Evolutionary conservation across 37 sponge, comb jelly and placozoan genomes (phyloP), one percentile per base, ranked within the genome.

Genomic region (Cladorhizidae sp.): DNA sequence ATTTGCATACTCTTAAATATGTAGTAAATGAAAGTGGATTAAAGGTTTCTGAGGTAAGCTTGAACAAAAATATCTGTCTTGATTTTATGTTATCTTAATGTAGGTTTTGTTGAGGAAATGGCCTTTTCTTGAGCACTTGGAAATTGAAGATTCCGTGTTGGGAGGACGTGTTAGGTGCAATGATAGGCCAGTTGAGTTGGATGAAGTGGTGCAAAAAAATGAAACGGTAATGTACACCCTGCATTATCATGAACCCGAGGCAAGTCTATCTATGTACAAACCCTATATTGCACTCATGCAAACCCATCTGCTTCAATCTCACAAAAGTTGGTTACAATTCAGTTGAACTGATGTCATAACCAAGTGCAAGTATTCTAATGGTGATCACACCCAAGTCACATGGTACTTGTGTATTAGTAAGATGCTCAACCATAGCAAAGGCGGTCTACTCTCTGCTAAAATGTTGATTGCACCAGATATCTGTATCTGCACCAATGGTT

Each of bases 231-330:
- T 2, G 1, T 71, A 3, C 45, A 71, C 43, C 7, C 14, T 57
- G 7, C 87, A 86, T 61, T 23, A 32, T 23, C 87, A 86, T 57
- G 87, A 80, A 62, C 72, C 75, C 2, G 74, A 73, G 68, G 87
- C 78, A 38, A 58, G n/a, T 12, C 12, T 6, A 59, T 18, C 37
- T 67, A 3, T 7, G 28, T 15, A 59, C 12, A 12, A 25, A 29
- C 8, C 12, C 51, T 72, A 23, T n/a, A n/a, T n/a, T n/a, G n/a
- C n/a, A n/a, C n/a, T n/a, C n/a, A n/a, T n/a, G n/a, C n/a, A n/a
- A n/a, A n/a, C n/a, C n/a, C n/a, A n/a, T n/a, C n/a, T n/a, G n/a
- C n/a, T n/a, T n/a, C n/a, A n/a, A n/a, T n/a, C n/a, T n/a, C n/a
- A n/a, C n/a, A n/a, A n/a, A n/a, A n/a, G n/a, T n/a, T n/a, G n/a